These are phyloP conservation scores for Gymnothorax reevesii DNA, from an alignment of 2,797 vertebrate genomes.

Conservation along the genomic window DNA sequence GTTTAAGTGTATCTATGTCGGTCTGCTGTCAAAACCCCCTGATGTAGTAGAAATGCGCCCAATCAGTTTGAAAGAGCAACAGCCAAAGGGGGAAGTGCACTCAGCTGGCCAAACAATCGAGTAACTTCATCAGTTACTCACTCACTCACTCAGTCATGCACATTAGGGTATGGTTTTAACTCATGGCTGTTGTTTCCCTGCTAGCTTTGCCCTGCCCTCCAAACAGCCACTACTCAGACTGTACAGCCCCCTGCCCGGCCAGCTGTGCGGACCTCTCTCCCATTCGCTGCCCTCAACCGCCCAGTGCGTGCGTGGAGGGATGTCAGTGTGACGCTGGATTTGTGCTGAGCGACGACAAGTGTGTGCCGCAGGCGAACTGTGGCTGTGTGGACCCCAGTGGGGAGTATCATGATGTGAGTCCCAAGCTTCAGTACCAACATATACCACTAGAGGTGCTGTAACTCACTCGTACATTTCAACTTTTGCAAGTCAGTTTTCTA, in stretches of 20 bases:
- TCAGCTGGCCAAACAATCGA: no score
- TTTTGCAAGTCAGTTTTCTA: not conserved
- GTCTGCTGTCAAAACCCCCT: no score
- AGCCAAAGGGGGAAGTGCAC: no score
- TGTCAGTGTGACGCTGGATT: slow-evolving; percentile 73
- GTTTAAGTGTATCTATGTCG: no score
- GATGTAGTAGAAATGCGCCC: no score
- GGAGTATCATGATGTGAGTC: slow-evolving; percentile 74
- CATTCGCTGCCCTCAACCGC: slow-evolving; percentile 65
- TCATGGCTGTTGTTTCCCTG: not conserved
- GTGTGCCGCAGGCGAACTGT: slow-evolving; percentile 69
- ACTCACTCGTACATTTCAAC: not conserved
- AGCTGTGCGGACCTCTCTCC: slow-evolving; percentile 76
- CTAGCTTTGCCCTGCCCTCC: slow-evolving; percentile 74
- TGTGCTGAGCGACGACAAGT: slow-evolving; percentile 72
- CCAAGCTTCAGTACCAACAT: not conserved
- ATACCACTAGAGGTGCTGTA: not conserved
- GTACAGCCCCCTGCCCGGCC: slow-evolving; percentile 71
- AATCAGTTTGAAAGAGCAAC: no score
- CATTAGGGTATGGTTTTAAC: not conserved
- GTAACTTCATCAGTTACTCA: no score
- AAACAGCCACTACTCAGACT: slow-evolving; percentile 76
- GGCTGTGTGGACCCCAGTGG: slow-evolving; percentile 67
- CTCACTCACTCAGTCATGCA: no score
- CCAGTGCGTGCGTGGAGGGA: slow-evolving; percentile 74